Percentiles rank a stretch among this genome's conserved stretches.
phyloP scores from a whole-genome alignment of 2,113 vertebrate genomes.

The Actenoides hombroni region DNA sequence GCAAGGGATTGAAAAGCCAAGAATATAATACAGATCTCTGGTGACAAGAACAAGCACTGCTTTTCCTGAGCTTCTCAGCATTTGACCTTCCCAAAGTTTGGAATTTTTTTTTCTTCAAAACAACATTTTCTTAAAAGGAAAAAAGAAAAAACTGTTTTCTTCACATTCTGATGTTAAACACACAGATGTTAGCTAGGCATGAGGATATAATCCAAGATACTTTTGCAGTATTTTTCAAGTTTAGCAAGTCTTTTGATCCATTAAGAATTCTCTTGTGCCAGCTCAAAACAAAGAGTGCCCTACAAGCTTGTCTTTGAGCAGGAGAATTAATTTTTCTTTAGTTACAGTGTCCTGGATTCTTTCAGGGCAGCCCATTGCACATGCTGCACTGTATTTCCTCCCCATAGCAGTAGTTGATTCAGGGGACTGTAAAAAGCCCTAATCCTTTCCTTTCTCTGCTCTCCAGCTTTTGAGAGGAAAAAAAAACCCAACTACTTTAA shows the following conservation, averaged over 20 bases:
- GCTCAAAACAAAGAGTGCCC: not conserved
- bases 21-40: not conserved
- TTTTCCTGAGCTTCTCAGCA: not conserved
- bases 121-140: not conserved
- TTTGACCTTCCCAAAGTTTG: not conserved
- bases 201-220: not conserved
- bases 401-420: not conserved
- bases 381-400: not conserved
- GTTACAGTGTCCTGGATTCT: constrained; percentile 13
- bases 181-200: not conserved
- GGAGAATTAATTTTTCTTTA: constrained; percentile 5
- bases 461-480: not conserved
- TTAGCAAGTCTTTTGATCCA: not conserved
- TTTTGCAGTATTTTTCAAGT: constrained; percentile 19
- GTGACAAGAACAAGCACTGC: not conserved
- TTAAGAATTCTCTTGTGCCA: not conserved
- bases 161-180: not conserved
- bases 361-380: constrained; percentile 1
- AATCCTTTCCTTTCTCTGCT: not conserved
- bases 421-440: not conserved
- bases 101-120: not conserved
- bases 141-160: not conserved
- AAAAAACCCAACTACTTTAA: not conserved
- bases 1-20: not conserved
- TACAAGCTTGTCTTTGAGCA: constrained; percentile 3